A percentile compares a stretch with the other conserved stretches of the same genome.
phyloP scores from a whole-genome alignment of 2,888 invertebrate genomes.

The Dicranocentrus wangi region DNA sequence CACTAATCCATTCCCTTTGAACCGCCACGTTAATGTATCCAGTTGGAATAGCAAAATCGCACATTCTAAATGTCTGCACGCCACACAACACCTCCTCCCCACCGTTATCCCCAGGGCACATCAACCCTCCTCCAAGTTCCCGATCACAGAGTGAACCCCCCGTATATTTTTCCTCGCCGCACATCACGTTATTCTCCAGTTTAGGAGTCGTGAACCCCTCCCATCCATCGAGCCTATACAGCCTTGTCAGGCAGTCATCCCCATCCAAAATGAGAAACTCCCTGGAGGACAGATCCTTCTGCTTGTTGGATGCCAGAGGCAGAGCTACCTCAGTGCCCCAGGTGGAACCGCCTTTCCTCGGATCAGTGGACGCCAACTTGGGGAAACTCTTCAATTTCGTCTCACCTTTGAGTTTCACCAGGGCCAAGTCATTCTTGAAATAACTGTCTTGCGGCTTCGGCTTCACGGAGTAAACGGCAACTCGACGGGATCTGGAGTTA shows the following conservation, averaged over 20 bases:
- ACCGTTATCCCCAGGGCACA: conserved; percentile 1
- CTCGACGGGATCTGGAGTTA: too few relatives aligned
- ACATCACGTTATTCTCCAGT: conserved; percentile 4
- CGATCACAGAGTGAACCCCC: conserved; percentile 24
- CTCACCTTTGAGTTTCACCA: conserved; percentile 26
- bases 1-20: too few relatives aligned
- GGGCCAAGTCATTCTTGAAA: conserved; percentile 35
- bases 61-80: conserved; percentile 38
- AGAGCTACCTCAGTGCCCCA: too few relatives aligned
- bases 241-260: conserved; percentile 16
- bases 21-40: too few relatives aligned
- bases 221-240: neutral
- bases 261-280: too few relatives aligned
- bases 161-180: conserved; percentile 17
- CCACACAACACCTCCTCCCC: conserved; percentile 46
- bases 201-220: neutral
- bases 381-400: too few relatives aligned
- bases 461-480: too few relatives aligned
- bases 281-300: too few relatives aligned
- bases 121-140: conserved; percentile 10
- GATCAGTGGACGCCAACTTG: too few relatives aligned
- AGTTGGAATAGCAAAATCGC: conserved; percentile 33
- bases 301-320: too few relatives aligned
- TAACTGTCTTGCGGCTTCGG: neutral
- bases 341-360: too few relatives aligned